phyloP scores from a whole-genome alignment of 2,888 invertebrate species.

The Coenonympha arcania region DNA sequence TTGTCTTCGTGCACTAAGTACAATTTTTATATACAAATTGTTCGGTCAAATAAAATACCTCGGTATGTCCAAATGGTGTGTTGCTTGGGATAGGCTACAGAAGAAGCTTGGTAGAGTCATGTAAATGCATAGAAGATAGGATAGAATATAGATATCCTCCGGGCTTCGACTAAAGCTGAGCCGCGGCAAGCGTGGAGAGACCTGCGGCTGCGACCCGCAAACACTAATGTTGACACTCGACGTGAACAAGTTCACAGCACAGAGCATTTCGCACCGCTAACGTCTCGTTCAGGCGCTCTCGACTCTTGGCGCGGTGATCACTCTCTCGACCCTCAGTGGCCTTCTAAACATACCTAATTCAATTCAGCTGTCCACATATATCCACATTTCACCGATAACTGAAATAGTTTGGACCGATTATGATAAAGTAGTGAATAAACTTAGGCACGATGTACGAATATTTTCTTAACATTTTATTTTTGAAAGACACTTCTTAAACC shows the following conservation, averaged over 20 bases:
- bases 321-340: background rate
- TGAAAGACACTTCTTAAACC: no score
- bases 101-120: background rate
- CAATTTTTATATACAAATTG: no score
- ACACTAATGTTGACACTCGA: conserved; percentile 70
- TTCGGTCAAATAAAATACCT: no score
- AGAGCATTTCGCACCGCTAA: conserved; percentile 18
- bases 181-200: conserved; percentile 25
- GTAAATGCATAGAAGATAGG: no score
- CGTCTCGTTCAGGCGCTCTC: conserved; percentile 30
- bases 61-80: background rate
- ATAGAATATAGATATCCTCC: conserved; percentile 7
- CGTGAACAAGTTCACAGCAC: conserved; percentile 43
- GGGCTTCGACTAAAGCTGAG: conserved; percentile 8
- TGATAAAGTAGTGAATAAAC: no score
- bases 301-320: conserved; percentile 35
- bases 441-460: no score
- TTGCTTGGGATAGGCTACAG: background rate
- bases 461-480: no score
- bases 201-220: conserved; percentile 37
- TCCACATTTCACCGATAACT: background rate
- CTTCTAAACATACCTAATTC: background rate
- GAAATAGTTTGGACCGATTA: background rate
- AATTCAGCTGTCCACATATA: background rate
- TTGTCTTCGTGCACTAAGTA: no score